Conservation (phyloP, 2,888 invertebrate species). For the Adelognathus sp. region DNA sequence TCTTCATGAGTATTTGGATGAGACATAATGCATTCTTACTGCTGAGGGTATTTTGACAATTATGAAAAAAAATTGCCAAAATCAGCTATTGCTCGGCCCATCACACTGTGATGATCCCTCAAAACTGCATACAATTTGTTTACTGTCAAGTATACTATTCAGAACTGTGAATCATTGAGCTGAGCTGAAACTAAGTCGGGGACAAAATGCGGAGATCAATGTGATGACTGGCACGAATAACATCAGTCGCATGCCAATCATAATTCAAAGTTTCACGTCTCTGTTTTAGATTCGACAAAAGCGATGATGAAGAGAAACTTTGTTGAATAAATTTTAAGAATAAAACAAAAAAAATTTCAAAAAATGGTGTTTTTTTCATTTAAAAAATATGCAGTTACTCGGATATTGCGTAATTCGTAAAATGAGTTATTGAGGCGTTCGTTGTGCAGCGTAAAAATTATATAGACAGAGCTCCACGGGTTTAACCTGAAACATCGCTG, state of each 20-base stretch:
- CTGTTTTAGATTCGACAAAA: background rate
- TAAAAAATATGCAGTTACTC: conserved; percentile 8
- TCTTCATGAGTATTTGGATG: too few relatives aligned
- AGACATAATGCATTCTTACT: too few relatives aligned
- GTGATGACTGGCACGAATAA: too few relatives aligned
- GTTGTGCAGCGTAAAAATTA: background rate
- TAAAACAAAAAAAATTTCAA: conserved; percentile 13
- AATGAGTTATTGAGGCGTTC: background rate
- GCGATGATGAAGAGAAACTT: background rate
- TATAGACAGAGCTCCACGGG: background rate
- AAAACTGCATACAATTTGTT: background rate
- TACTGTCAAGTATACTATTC: background rate
- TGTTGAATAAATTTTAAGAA: background rate
- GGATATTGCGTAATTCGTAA: background rate
- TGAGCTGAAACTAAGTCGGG: background rate
- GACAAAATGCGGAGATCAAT: background rate
- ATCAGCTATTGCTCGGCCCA: too few relatives aligned
- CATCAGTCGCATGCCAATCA: too few relatives aligned
- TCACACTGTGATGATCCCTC: too few relatives aligned
- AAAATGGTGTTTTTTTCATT: too few relatives aligned
- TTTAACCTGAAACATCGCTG: background rate
- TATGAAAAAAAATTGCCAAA: too few relatives aligned
- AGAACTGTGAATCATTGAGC: background rate
- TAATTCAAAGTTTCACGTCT: too few relatives aligned
- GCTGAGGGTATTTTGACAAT: too few relatives aligned